phyloP scores from a whole-genome alignment of 1,140 invertebrate species.

The Apis dorsata region DNA sequence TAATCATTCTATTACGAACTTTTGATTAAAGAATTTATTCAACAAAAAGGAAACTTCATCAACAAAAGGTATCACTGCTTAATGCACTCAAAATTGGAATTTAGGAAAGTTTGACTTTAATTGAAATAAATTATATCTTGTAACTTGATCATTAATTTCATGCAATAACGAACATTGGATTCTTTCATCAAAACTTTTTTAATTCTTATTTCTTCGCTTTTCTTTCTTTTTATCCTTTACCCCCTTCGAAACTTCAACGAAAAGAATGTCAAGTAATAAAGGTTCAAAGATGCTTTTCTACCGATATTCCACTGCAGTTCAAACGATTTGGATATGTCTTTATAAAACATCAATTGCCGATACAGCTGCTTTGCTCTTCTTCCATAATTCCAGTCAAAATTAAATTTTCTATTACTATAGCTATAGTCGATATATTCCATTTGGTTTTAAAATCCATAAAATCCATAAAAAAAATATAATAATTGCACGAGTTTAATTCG shows the following conservation, averaged over 20 bases:
- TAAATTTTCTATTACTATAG: neutral
- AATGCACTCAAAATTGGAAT: neutral
- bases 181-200: neutral
- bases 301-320: neutral
- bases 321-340: neutral
- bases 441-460: constrained; percentile 3
- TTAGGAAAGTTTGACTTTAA: neutral
- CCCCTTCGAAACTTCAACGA: neutral
- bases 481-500: neutral
- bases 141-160: neutral
- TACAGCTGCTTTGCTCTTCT: neutral
- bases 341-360: constrained; percentile 1
- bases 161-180: neutral
- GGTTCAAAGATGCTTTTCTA: neutral
- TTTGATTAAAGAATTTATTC: neutral
- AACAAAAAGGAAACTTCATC: no score
- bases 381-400: constrained; percentile 15
- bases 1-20: constrained; percentile 14
- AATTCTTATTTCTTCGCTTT: neutral
- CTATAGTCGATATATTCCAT: neutral
- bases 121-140: constrained; percentile 13
- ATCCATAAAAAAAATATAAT: no score
- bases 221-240: neutral
- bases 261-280: neutral
- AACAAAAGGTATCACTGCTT: neutral